phyloP scores from a whole-genome alignment of 2,113 vertebrate species.

The Eudyptes chrysolophus region DNA sequence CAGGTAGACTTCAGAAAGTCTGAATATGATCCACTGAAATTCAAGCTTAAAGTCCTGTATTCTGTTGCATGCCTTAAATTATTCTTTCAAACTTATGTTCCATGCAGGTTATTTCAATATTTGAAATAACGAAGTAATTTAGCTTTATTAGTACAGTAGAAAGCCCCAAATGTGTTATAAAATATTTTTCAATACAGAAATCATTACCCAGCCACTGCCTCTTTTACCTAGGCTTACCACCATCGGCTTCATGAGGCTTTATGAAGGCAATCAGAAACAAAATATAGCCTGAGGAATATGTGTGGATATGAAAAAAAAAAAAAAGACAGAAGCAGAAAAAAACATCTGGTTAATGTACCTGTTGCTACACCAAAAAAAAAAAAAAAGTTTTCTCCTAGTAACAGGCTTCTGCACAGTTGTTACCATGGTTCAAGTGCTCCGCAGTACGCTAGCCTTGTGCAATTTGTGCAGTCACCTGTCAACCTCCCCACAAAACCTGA shows the following conservation, averaged over 20 bases:
- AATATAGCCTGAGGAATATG: not conserved
- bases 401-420: not conserved
- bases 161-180: not conserved
- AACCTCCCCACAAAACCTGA: not conserved
- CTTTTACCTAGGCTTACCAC: not conserved
- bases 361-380: not conserved
- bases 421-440: not conserved
- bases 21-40: not conserved
- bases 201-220: not conserved
- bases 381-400: not conserved
- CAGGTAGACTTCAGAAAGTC: not conserved
- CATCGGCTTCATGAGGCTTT: not conserved
- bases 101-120: not conserved
- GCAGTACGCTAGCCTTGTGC: not conserved
- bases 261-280: not conserved
- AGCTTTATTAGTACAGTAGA: not conserved
- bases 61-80: not conserved
- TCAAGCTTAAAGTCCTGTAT: not conserved
- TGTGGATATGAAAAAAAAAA: not conserved
- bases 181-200: not conserved
- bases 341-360: not conserved
- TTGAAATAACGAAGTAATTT: not conserved
- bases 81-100: not conserved
- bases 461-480: not conserved
- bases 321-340: not conserved